A percentile compares a stretch with the other conserved stretches of the same genome.
Conservation (phyloP, 1,140 invertebrate species). For the Drosophila takahashii region DNA sequence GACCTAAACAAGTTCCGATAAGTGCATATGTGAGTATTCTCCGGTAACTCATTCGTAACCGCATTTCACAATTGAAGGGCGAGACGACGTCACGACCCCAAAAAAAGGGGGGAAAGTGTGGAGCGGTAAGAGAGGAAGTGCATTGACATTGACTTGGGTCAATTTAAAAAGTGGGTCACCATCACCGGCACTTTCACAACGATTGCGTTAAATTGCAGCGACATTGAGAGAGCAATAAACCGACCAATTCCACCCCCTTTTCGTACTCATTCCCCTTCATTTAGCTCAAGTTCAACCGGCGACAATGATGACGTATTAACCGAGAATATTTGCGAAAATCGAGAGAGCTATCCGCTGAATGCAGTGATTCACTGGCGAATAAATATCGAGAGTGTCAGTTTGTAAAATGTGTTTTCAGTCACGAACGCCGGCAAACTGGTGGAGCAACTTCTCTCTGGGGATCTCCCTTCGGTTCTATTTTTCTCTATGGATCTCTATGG, state of each 20-base stretch:
- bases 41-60: constrained; percentile 2
- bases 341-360: constrained; percentile 18
- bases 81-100: constrained; percentile 15
- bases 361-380: constrained; percentile 57
- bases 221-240: constrained; percentile 25
- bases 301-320: constrained; percentile 33
- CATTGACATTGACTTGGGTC: constrained; percentile 47
- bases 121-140: constrained; percentile 13
- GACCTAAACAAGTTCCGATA: constrained; percentile 42
- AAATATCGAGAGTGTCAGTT: constrained; percentile 4
- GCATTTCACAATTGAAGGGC: constrained; percentile 51
- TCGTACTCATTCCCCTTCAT: neutral
- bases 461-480: neutral
- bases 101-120: neutral
- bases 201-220: constrained; percentile 46
- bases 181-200: constrained; percentile 45
- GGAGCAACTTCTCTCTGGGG: constrained; percentile 14
- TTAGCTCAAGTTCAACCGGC: constrained; percentile 32
- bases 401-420: constrained; percentile 53
- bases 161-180: constrained; percentile 42
- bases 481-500: neutral
- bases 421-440: constrained; percentile 57
- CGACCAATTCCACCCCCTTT: neutral
- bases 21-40: constrained; percentile 34
- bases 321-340: constrained; percentile 43